These are phyloP conservation scores for Discoglossus pictus DNA, from an alignment of 2,797 vertebrate genomes.

Conservation along the genomic window DNA sequence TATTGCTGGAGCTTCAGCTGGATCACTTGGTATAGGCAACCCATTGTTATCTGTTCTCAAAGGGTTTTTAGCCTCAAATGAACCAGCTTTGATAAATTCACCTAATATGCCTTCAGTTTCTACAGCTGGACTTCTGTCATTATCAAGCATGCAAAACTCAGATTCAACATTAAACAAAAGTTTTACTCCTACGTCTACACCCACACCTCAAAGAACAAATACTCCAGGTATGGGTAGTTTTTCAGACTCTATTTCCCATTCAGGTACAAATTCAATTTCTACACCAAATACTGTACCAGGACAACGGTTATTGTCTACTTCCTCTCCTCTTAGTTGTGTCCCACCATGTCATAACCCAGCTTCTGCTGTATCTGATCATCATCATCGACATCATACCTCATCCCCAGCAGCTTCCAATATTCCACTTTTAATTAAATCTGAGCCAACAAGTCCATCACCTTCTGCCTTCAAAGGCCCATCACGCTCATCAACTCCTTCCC, in stretches of 20 bases:
- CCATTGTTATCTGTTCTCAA: slow-evolving; percentile 76
- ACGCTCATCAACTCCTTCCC: slow-evolving; percentile 77
- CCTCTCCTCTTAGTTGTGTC: slow-evolving; percentile 56
- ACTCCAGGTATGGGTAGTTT: slow-evolving; percentile 73
- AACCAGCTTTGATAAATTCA: slow-evolving; percentile 71
- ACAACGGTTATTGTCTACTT: slow-evolving; percentile 60
- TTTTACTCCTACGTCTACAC: slow-evolving; percentile 79
- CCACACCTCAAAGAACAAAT: slow-evolving; percentile 70
- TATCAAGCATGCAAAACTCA: slow-evolving; percentile 69
- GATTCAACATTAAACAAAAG: slow-evolving; percentile 80
- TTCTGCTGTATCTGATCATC: slow-evolving; percentile 60
- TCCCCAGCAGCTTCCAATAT: slow-evolving; percentile 51
- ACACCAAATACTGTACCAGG: slow-evolving; percentile 57
- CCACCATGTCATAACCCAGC: slow-evolving; percentile 62
- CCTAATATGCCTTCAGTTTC: slow-evolving; percentile 63
- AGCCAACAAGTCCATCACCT: slow-evolving; percentile 82
- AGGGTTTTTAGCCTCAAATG: slow-evolving; percentile 77
- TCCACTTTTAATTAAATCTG: slow-evolving; percentile 67
- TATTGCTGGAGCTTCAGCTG: slow-evolving; percentile 67
- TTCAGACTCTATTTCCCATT: slow-evolving; percentile 66
- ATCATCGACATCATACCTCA: slow-evolving; percentile 57
- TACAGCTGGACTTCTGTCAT: slow-evolving; percentile 71
- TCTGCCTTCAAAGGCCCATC: slow-evolving; percentile 90
- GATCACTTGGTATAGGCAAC: slow-evolving; percentile 69
- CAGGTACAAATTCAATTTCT: slow-evolving; percentile 57